These are phyloP conservation scores for Maylandia zebra DNA, from an alignment of 2,113 vertebrate genomes.

Conservation along the genomic window DNA sequence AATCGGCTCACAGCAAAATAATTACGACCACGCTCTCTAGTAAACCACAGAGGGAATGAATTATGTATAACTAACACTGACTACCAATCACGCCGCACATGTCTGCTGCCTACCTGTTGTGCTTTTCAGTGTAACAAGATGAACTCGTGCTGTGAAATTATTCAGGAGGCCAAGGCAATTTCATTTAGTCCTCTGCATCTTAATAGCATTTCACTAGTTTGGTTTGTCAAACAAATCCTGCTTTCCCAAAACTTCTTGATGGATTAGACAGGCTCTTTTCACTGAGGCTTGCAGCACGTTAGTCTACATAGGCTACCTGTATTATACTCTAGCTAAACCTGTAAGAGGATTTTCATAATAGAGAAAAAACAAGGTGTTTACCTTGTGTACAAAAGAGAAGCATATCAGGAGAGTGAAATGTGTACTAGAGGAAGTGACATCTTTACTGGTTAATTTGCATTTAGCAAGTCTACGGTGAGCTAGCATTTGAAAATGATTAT, in stretches of 20 bases:
- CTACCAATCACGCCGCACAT: not conserved
- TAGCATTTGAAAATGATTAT: not conserved
- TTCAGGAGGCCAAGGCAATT: not conserved
- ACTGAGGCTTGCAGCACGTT: not conserved
- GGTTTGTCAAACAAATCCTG: slow-evolving; percentile 28
- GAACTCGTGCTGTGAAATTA: slow-evolving; percentile 8
- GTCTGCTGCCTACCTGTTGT: slow-evolving; percentile 19
- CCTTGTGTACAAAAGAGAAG: not conserved
- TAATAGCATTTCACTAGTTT: not conserved
- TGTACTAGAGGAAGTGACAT: not conserved
- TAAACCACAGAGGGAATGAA: not conserved
- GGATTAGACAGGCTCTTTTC: slow-evolving; percentile 9
- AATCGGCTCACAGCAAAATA: not conserved
- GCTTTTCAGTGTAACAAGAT: not conserved
- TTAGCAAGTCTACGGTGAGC: not conserved
- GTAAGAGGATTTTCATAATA: not conserved
- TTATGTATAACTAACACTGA: not conserved
- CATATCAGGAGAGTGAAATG: not conserved
- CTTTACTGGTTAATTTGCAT: not conserved
- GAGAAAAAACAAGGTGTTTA: not conserved
- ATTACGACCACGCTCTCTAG: not conserved
- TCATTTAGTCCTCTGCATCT: not conserved
- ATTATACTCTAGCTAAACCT: not conserved
- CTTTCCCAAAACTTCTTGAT: not conserved
- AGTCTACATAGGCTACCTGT: not conserved